Percentiles rank a stretch among this genome's conserved stretches.
phyloP scores from a whole-genome alignment of 2,113 vertebrate species.

The Prietella phreatophila region DNA sequence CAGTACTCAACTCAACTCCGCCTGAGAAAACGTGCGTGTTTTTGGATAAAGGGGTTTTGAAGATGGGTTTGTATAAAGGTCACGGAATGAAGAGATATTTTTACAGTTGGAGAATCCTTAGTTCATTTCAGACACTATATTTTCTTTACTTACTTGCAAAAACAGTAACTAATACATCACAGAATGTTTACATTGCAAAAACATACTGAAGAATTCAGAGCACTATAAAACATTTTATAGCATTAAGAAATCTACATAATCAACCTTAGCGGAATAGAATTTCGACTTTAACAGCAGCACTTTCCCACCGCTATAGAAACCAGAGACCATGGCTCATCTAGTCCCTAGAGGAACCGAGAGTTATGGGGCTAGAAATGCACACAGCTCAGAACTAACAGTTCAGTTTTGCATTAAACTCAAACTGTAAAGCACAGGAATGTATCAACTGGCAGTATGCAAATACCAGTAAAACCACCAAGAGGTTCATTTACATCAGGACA shows the following conservation, averaged over 20 bases:
- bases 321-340: not conserved
- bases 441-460: conserved; percentile 36
- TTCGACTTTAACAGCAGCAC: not conserved
- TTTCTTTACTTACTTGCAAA: not conserved
- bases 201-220: not conserved
- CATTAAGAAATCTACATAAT: not conserved
- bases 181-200: not conserved
- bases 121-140: not conserved
- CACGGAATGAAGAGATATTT: not conserved
- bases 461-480: conserved; percentile 18
- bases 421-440: conserved; percentile 4
- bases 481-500: conserved; percentile 5
- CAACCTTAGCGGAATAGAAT: not conserved
- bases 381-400: not conserved
- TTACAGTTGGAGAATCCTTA: too few relatives aligned
- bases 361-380: not conserved
- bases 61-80: not conserved
- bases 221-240: not conserved
- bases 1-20: too few relatives aligned
- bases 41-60: not conserved
- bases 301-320: not conserved
- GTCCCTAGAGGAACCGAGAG: not conserved
- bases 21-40: not conserved
- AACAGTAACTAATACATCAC: not conserved
- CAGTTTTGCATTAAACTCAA: conserved; percentile 30